These are phyloP conservation scores for Hemithea aestivaria DNA, from an alignment of 2,888 invertebrate genomes.

Conservation along the genomic window DNA sequence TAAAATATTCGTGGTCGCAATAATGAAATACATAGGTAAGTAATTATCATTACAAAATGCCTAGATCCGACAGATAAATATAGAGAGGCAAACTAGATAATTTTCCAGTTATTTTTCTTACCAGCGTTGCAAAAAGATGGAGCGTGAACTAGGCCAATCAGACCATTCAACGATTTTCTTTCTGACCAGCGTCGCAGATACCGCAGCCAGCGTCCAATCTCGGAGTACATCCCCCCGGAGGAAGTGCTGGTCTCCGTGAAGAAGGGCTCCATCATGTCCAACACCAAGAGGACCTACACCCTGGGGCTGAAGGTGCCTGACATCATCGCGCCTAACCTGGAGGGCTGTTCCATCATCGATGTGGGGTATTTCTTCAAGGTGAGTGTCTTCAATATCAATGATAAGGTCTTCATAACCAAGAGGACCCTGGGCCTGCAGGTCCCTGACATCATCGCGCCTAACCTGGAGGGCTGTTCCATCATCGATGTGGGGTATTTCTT, in stretches of 20 bases:
- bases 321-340: constrained; percentile 45
- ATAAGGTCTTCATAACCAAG: no score
- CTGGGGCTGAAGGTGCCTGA: constrained; percentile 45
- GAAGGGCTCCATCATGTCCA: constrained; percentile 41
- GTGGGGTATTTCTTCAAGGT: constrained; percentile 55
- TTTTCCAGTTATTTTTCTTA: no score
- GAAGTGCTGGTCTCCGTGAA: constrained; percentile 30
- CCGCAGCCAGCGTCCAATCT: constrained; percentile 42
- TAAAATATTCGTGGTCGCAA: no score
- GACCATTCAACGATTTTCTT: not conserved
- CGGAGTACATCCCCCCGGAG: constrained; percentile 44
- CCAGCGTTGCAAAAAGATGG: no score
- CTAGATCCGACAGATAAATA: no score
- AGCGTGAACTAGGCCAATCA: no score
- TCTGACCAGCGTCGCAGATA: constrained; percentile 49
- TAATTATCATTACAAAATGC: no score
- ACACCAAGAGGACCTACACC: constrained; percentile 30
- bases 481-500: constrained; percentile 56
- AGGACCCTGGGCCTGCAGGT: constrained; percentile 36
- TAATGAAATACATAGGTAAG: no score
- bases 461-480: constrained; percentile 46
- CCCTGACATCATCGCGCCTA: constrained; percentile 47
- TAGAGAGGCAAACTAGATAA: no score
- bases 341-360: constrained; percentile 51
- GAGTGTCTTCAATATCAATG: constrained; percentile 11